Percentiles rank a stretch among this genome's conserved stretches.
Conservation (phyloP, 2,113 vertebrate species). For the Ictidomys tridecemlineatus region DNA sequence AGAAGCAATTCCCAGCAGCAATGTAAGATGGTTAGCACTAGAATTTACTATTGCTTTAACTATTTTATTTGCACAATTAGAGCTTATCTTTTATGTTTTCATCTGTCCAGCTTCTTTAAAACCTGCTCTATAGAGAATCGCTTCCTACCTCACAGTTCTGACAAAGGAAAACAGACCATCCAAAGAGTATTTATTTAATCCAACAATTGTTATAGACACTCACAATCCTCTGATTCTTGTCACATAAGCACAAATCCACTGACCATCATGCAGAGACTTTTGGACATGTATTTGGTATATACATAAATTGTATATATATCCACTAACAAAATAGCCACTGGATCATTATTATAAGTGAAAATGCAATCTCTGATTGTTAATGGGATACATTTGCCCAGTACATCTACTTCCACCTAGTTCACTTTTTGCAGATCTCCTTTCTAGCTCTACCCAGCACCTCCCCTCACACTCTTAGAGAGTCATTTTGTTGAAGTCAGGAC, state of each 20-base stretch:
- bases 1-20: not conserved
- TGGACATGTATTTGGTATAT: not conserved
- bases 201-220: not conserved
- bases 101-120: not conserved
- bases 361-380: not conserved
- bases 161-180: not conserved
- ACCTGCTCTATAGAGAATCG: not conserved
- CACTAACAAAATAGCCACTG: not conserved
- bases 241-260: not conserved
- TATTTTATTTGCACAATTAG: not conserved
- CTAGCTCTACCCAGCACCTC: too few species aligned
- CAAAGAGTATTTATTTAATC: not conserved
- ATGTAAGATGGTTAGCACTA: not conserved
- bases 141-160: not conserved
- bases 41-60: not conserved
- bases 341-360: not conserved
- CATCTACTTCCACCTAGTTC: not conserved
- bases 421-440: not conserved
- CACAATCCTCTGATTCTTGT: not conserved
- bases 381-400: not conserved
- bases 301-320: not conserved
- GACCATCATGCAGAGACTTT: not conserved
- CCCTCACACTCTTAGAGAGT: not conserved
- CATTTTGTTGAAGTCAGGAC: not conserved
- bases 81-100: not conserved